Conservation (phyloP, 2,888 invertebrate species). For the Balanococcus diminutus region DNA sequence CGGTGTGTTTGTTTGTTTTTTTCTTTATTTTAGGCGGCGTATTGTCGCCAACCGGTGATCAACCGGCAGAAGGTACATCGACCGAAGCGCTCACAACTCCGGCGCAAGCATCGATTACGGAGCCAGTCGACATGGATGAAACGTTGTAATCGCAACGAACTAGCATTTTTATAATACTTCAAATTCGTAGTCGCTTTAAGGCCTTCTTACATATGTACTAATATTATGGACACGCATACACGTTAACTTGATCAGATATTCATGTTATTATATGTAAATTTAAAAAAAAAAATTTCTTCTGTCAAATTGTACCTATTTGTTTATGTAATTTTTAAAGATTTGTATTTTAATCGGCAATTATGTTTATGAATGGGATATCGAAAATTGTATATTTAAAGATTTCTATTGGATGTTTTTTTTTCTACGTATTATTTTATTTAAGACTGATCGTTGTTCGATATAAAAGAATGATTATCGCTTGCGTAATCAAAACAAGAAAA, state of each 20-base stretch:
- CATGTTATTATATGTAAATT: background rate
- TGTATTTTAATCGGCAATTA: conserved; percentile 18
- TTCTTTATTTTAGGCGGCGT: conserved; percentile 45
- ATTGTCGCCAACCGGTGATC: conserved; percentile 24
- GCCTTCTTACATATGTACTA: background rate
- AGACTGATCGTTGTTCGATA: conserved; percentile 43
- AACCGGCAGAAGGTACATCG: conserved; percentile 11
- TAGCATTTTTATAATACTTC: background rate
- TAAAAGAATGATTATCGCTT: conserved; percentile 35
- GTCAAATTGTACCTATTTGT: conserved; percentile 48
- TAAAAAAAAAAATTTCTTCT: conserved; percentile 1
- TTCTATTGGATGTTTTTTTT: background rate
- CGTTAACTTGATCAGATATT: background rate
- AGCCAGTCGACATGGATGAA: conserved; percentile 51
- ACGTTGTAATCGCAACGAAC: conserved; percentile 30
- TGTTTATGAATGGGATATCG: conserved; percentile 40
- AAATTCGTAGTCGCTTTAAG: conserved; percentile 46
- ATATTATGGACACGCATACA: background rate
- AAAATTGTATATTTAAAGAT: conserved; percentile 35
- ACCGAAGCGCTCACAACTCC: background rate
- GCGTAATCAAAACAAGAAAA: conserved; percentile 31
- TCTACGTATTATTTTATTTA: conserved; percentile 25
- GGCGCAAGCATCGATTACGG: conserved; percentile 32
- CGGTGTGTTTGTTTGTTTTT: background rate
- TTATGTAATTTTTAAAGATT: conserved; percentile 29